Percentiles rank a stretch among this genome's conserved stretches.
These are phyloP conservation scores for Zygothrica quintamaculata DNA, from an alignment of 2,888 invertebrate species.

Conservation along the genomic window DNA sequence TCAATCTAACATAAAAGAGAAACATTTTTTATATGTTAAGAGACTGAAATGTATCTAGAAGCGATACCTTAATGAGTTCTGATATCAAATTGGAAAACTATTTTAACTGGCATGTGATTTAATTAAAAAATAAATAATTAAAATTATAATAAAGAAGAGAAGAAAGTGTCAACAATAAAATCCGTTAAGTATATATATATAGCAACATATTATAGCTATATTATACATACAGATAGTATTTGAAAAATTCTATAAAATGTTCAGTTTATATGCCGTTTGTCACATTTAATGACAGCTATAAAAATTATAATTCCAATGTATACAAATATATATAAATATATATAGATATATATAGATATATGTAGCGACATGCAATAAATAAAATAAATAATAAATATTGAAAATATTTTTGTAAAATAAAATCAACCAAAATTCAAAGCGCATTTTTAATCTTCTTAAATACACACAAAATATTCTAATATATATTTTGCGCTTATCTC, in stretches of 20 bases:
- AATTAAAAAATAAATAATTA: slow-evolving; percentile 24
- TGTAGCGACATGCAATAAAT: background rate
- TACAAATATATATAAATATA: background rate
- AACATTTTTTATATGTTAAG: slow-evolving; percentile 28
- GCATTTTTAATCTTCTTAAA: background rate
- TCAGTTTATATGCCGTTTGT: slow-evolving; percentile 20
- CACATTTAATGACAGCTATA: slow-evolving; percentile 30
- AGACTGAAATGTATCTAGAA: slow-evolving; percentile 24
- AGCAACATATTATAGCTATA: no score
- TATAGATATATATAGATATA: slow-evolving; percentile 3
- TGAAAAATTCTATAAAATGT: background rate
- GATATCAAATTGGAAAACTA: slow-evolving; percentile 26
- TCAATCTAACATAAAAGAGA: slow-evolving; percentile 38
- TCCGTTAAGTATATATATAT: background rate
- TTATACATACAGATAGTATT: no score
- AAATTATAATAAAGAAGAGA: slow-evolving; percentile 16
- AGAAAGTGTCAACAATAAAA: slow-evolving; percentile 32
- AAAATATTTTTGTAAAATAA: slow-evolving; percentile 14
- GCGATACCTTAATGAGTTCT: slow-evolving; percentile 37
- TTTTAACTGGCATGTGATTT: no score
- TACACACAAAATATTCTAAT: background rate
- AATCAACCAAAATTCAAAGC: slow-evolving; percentile 3
- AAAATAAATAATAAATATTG: slow-evolving; percentile 2
- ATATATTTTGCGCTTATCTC: background rate
- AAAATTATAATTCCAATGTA: slow-evolving; percentile 24